These are phyloP conservation scores for Polydesmus complanatus DNA, from an alignment of 2,888 invertebrate species.

Conservation along the genomic window DNA sequence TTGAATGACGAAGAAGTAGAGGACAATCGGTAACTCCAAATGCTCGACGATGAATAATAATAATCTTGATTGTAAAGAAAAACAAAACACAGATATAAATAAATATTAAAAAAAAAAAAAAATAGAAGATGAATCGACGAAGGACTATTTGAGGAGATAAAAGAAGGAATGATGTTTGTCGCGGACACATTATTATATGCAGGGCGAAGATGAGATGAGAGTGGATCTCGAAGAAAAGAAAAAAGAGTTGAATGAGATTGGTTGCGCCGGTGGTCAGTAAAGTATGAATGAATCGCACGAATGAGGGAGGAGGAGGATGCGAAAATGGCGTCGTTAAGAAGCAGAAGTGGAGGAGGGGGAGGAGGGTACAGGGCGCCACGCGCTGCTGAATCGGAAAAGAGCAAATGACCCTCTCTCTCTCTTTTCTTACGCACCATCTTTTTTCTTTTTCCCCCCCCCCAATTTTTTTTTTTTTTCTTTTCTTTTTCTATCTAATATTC, in stretches of 20 bases:
- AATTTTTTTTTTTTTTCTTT: background rate
- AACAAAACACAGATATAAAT: too few species aligned
- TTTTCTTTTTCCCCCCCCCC: background rate
- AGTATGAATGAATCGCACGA: constrained; percentile 10
- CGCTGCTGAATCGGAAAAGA: constrained; percentile 6
- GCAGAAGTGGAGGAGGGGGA: constrained; percentile 2
- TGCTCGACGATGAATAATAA: too few species aligned
- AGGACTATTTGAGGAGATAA: too few species aligned
- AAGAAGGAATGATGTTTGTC: too few species aligned
- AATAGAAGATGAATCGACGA: too few species aligned
- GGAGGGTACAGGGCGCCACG: background rate
- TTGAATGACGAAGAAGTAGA: too few species aligned
- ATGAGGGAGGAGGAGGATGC: constrained; percentile 3
- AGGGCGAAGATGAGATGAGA: too few species aligned
- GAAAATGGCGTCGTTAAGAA: background rate
- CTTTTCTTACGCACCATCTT: background rate
- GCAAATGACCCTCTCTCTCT: constrained; percentile 8
- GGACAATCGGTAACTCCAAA: too few species aligned
- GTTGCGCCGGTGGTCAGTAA: constrained; percentile 7
- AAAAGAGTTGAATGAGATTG: background rate
- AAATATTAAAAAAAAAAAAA: too few species aligned
- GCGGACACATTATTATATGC: too few species aligned
- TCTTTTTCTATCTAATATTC: background rate
- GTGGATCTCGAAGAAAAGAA: too few species aligned
- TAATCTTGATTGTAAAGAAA: too few species aligned